Evolutionary conservation across 2,113 vertebrate species (phyloP).

Genomic region (Anhinga anhinga): DNA sequence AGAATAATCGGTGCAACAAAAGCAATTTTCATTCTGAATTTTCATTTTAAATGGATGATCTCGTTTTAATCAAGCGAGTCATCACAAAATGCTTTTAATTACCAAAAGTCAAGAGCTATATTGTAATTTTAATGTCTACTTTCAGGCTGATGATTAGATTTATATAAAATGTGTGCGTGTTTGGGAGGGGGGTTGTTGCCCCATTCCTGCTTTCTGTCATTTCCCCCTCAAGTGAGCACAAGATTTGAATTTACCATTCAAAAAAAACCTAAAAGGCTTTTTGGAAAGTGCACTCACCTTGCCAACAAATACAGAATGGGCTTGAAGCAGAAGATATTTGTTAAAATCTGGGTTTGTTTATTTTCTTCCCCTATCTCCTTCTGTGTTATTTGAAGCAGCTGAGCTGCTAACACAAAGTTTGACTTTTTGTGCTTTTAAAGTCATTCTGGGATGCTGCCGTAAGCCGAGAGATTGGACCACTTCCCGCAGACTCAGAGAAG

Average conservation of each 20-base stretch:
- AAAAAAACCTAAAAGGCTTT: background rate
- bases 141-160: slow-evolving; percentile 36
- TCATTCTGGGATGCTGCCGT: slow-evolving; percentile 9
- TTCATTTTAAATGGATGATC: slow-evolving; percentile 77
- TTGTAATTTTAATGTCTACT: slow-evolving; percentile 65
- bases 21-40: slow-evolving; percentile 75
- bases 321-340: slow-evolving; percentile 11
- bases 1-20: slow-evolving; percentile 74
- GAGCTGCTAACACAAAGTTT: background rate
- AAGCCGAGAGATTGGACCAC: background rate
- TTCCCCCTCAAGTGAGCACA: background rate
- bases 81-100: slow-evolving; percentile 77
- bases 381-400: slow-evolving; percentile 43
- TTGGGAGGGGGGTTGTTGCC: background rate
- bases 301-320: background rate
- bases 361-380: slow-evolving; percentile 29
- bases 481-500: background rate
- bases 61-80: slow-evolving; percentile 77
- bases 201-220: background rate
- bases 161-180: background rate
- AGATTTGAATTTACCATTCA: background rate
- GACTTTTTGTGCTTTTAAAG: slow-evolving; percentile 55
- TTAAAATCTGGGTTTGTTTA: slow-evolving; percentile 58
- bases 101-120: slow-evolving; percentile 70
- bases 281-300: slow-evolving; percentile 36